Base-by-base conservation (phyloP, 1,140 invertebrate genomes). In the Penaeus indicus region DNA sequence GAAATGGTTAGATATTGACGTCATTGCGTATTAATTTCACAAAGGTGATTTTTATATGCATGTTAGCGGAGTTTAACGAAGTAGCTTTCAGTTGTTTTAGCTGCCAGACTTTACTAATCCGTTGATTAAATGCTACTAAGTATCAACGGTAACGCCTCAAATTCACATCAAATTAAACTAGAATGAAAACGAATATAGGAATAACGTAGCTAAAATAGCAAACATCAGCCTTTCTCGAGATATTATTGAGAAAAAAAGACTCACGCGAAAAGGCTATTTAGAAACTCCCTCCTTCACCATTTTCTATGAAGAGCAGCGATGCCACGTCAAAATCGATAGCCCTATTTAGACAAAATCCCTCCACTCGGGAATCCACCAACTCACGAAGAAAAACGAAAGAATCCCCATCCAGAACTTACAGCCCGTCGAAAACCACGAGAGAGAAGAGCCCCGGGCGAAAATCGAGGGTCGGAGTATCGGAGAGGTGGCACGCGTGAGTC, bases 301-400 rank as follows among this genome's bases (percentile, higher is more conserved):
- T 87, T 69, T 81, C 79, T 81, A 64, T 81, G 78, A 87, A 25
- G 27, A 54, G 61, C 85, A 87, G 79, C 72, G 85, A 79, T 87
- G 85, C 85, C 85, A 87, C 85, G 79, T 87, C 85, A 87, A 87
- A 87, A 87, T 87, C 85, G 82, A 87, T 87, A 87, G 63, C 54
- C 38, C 10, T n/a, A 60, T 80, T 81, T 82, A 38, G 21, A 38
- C n/a, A 32, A 72, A 32, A 72, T 80, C 25, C 32, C 67, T 72
- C 21, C 85, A 42, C 32, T 8, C 22, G n/a, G 21, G 19, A 80
- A 18, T 38, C 8, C 21, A 38, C 11, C n/a, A 62, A 47, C 0
- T n/a, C 22, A 42, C 3, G 3, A 16, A 79, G 38, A 78, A 47
- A 63, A 13, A 42, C 11, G 1, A n/a, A n/a, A n/a, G 32, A n/a